Base-by-base conservation (phyloP, 2,113 vertebrate genomes). In the Monopterus albus region DNA sequence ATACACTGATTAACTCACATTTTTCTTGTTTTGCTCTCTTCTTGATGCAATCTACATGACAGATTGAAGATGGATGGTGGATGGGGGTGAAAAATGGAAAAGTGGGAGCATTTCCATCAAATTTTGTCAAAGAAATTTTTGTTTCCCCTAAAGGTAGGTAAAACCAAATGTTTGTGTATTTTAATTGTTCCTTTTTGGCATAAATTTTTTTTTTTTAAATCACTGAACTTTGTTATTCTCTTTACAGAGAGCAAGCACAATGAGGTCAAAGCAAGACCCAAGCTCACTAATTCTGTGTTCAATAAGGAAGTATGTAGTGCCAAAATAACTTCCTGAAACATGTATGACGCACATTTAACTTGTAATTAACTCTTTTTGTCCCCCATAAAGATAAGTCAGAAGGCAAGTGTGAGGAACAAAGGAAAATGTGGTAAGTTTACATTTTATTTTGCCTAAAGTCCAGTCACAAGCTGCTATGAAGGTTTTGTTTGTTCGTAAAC, bases 21-120 rank as follows among this genome's bases (percentile, higher is more conserved):
- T 15, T 29, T 39, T 4, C 2, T 39, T 66, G 3, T n/a, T 35
- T 2, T 36, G 1, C 2, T 59, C 5, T 58, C 29, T 18, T 10
- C 10, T 20, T 42, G 2, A 11, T 12, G 2, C 45, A 0, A 4
- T 47, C 6, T 12, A 10, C 10, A 2, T 25, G 14, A 42, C 72
- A 97, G 96, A 96, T 96, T 88, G 95, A 97, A 91, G 95, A 96
- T 63, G 95, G 96, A 25, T 97, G 95, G 96, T 96, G 95, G 94
- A 92, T 96, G 92, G 95, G 96, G 3, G 65, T 92, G 62, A 96
- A 93, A 89, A 93, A 91, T 36, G 92, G 93, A 52, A 90, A 91
- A 76, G 65, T 95, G 25, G 95, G 95, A 68, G 95, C 93, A n/a
- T 96, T 96, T 75, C 96, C 95, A 5, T 96, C 94, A 26, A 96